Conservation (phyloP, 2,797 vertebrate genomes). For the Spinus pinus region DNA sequence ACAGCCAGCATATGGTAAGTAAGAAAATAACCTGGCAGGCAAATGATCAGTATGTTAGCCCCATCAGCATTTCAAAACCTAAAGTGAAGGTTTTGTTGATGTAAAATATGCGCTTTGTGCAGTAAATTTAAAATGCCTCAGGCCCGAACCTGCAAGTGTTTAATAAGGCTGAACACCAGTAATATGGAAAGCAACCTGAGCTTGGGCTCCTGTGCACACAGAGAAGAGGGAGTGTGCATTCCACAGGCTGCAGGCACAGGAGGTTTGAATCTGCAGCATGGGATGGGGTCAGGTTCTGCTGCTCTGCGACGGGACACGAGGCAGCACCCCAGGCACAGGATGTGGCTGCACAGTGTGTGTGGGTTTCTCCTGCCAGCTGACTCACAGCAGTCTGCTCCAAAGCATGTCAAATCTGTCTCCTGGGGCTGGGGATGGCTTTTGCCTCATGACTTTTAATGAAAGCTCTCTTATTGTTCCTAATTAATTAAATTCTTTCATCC, state of each 20-base stretch:
- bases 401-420: constrained; percentile 41
- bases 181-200: neutral
- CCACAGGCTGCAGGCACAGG: neutral
- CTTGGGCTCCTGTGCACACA: neutral
- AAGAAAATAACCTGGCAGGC: constrained; percentile 47
- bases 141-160: neutral
- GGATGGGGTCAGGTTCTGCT: neutral
- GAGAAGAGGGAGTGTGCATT: neutral
- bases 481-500: constrained; percentile 36
- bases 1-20: constrained; percentile 89
- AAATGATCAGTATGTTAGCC: constrained; percentile 58
- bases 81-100: constrained; percentile 45
- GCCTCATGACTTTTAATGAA: constrained; percentile 50
- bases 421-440: constrained; percentile 21
- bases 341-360: neutral
- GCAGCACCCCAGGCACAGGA: constrained; percentile 32
- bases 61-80: constrained; percentile 45
- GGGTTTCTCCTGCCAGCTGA: constrained; percentile 46
- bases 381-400: constrained; percentile 28
- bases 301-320: accelerated
- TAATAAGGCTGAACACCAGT: neutral
- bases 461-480: constrained; percentile 39
- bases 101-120: constrained; percentile 31
- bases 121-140: constrained; percentile 13
- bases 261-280: neutral